These are phyloP conservation scores for Craseonycteris thonglongyai DNA, from an alignment of 2,113 vertebrate species.

Conservation along the genomic window DNA sequence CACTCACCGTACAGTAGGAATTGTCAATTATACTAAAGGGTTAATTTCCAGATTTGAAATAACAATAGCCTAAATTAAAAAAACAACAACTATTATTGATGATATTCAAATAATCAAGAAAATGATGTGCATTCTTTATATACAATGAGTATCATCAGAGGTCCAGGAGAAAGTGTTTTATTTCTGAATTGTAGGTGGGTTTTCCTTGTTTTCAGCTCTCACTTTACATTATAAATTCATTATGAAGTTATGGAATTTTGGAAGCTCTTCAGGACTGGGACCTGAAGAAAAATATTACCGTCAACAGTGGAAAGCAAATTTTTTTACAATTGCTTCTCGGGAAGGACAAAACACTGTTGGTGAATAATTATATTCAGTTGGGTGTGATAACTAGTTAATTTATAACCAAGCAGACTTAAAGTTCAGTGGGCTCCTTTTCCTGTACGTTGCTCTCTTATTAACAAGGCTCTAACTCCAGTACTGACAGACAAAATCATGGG, in stretches of 20 bases:
- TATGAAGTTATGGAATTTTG: conserved; percentile 23
- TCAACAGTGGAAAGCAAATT: conserved; percentile 64
- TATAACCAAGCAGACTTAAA: conserved; percentile 75
- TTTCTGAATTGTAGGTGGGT: not conserved
- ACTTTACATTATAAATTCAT: conserved; percentile 27
- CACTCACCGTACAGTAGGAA: conserved; percentile 52
- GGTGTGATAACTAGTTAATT: conserved; percentile 77
- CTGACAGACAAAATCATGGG: conserved; percentile 78
- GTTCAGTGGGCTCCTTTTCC: conserved; percentile 60
- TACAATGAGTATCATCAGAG: not conserved
- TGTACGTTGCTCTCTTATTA: conserved; percentile 76
- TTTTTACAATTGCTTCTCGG: conserved; percentile 39
- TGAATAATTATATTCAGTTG: conserved; percentile 60
- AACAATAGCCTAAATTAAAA: conserved; percentile 19
- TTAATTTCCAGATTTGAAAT: conserved; percentile 72
- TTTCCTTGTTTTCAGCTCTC: not conserved
- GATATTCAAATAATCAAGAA: not conserved
- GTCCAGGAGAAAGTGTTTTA: not conserved
- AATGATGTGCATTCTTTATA: not conserved
- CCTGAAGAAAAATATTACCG: conserved; percentile 53
- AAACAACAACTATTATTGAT: conserved; percentile 33
- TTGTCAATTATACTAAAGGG: conserved; percentile 64
- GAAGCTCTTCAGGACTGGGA: not conserved
- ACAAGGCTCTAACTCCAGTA: conserved; percentile 78
- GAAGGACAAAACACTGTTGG: conserved; percentile 54